phyloP scores from a whole-genome alignment of 2,797 vertebrate species.

The Hemibagrus guttatus region DNA sequence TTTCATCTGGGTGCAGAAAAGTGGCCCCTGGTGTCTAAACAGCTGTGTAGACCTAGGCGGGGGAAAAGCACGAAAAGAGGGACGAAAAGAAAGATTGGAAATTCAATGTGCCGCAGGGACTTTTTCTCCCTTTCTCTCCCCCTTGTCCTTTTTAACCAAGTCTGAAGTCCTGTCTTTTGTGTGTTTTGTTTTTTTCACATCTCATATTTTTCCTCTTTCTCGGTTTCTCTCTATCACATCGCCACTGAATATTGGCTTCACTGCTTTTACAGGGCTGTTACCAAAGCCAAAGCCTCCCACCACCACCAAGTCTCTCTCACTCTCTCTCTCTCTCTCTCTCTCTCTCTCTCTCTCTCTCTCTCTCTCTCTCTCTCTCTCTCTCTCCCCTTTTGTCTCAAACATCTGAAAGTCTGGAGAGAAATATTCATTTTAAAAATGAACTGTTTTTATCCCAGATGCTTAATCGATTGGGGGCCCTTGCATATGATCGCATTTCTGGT shows the following conservation, averaged over 20 bases:
- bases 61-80: conserved; percentile 69
- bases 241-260: conserved; percentile 16
- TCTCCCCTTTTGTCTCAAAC: conserved; percentile 33
- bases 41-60: conserved; percentile 78
- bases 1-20: conserved; percentile 82
- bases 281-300: conserved; percentile 20
- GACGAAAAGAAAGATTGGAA: conserved; percentile 72
- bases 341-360: conserved; percentile 28
- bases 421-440: conserved; percentile 65
- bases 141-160: not conserved
- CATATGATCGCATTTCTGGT: conserved; percentile 45
- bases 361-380: conserved; percentile 24
- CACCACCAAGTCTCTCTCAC: conserved; percentile 2
- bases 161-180: not conserved
- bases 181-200: conserved; percentile 22
- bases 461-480: conserved; percentile 45
- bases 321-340: conserved; percentile 29
- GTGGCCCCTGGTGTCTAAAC: conserved; percentile 77
- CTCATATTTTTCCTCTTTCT: conserved; percentile 38
- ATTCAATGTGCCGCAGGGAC: conserved; percentile 74
- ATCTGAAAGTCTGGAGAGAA: conserved; percentile 64
- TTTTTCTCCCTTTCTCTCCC: conserved; percentile 50
- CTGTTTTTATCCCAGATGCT: conserved; percentile 67
- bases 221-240: not conserved
- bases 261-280: conserved; percentile 38